Percentiles rank a stretch among this genome's conserved stretches.
phyloP scores from a whole-genome alignment of 2,888 invertebrate species.

The Noctua fimbriata region DNA sequence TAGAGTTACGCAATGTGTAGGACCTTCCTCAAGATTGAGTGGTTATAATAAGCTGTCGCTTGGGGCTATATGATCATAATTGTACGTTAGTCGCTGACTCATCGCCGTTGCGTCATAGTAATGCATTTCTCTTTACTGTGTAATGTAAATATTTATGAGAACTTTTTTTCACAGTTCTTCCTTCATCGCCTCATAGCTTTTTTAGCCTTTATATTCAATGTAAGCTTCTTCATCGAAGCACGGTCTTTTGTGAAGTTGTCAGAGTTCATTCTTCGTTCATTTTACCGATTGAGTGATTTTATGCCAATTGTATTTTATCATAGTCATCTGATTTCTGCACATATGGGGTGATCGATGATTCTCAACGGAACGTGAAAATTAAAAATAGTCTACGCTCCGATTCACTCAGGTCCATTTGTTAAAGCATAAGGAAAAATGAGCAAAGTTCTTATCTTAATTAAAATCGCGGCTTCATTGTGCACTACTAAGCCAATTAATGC shows the following conservation, averaged over 20 bases:
- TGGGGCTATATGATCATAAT: not conserved
- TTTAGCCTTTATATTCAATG: slow-evolving; percentile 15
- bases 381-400: not conserved
- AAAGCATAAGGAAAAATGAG: slow-evolving; percentile 24
- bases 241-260: not conserved
- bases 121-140: slow-evolving; percentile 50
- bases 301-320: not conserved
- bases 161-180: not conserved
- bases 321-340: not conserved
- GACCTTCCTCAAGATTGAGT: slow-evolving; percentile 29
- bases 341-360: not conserved
- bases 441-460: slow-evolving; percentile 44
- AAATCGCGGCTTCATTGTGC: slow-evolving; percentile 47
- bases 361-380: not conserved
- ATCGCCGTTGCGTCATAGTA: slow-evolving; percentile 46
- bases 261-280: not conserved
- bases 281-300: not conserved
- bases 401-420: slow-evolving; percentile 2
- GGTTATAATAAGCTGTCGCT: slow-evolving; percentile 26
- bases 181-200: slow-evolving; percentile 19
- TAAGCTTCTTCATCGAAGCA: not conserved
- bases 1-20: slow-evolving; percentile 28
- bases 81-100: slow-evolving; percentile 35
- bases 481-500: slow-evolving; percentile 36
- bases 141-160: slow-evolving; percentile 22